These are phyloP conservation scores for Geophilus truncorum DNA, from an alignment of 2,888 invertebrate species.

Conservation along the genomic window DNA sequence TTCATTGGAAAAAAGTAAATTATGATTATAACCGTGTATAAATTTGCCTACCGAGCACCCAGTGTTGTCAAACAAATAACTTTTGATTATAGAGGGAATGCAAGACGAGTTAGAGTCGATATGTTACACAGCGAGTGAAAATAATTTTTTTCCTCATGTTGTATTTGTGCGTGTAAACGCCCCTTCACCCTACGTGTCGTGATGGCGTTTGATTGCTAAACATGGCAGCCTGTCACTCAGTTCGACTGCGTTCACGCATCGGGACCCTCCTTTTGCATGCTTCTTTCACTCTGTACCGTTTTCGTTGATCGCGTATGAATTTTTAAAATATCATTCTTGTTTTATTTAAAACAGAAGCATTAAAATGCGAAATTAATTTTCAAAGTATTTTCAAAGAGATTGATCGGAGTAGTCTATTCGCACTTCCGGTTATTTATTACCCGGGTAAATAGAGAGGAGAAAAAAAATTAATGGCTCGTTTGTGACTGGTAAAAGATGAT, in stretches of 20 bases:
- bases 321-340: background rate
- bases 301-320: background rate
- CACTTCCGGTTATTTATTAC: background rate
- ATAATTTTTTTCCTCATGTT: background rate
- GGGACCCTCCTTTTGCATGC: background rate
- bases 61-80: background rate
- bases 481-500: background rate
- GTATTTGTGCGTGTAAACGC: background rate
- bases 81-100: background rate
- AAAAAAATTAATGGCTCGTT: background rate
- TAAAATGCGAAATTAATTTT: no score
- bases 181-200: background rate
- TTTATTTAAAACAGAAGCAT: background rate
- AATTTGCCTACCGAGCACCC: background rate
- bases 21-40: background rate
- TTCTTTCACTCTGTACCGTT: background rate
- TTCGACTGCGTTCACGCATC: background rate
- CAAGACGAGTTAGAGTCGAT: background rate
- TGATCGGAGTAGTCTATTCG: background rate
- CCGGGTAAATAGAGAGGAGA: background rate
- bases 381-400: background rate
- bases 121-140: background rate
- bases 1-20: background rate
- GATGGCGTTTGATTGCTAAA: background rate
- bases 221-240: background rate